These are phyloP conservation scores for Cuniculus paca DNA, from an alignment of 2,797 vertebrate genomes.

Conservation along the genomic window DNA sequence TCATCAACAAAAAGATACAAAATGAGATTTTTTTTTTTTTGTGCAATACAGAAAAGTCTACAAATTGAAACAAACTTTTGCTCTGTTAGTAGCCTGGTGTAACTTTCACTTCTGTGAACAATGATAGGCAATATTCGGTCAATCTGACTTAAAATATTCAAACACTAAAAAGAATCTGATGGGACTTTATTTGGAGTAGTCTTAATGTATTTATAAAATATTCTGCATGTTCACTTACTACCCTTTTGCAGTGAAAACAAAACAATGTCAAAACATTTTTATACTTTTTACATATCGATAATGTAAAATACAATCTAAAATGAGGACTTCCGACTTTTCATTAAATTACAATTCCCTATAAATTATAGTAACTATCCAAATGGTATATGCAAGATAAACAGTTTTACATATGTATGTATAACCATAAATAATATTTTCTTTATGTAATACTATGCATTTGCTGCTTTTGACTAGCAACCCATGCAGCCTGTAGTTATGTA, in stretches of 20 bases:
- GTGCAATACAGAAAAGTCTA: conserved; percentile 29
- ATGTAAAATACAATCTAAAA: conserved; percentile 52
- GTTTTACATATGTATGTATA: background rate
- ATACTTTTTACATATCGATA: background rate
- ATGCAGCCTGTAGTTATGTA: background rate
- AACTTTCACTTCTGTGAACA: conserved; percentile 54
- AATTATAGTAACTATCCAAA: conserved; percentile 38
- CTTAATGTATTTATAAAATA: conserved; percentile 20
- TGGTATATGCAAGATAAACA: conserved; percentile 13
- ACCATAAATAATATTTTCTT: background rate
- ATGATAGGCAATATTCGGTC: background rate
- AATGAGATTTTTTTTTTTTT: background rate
- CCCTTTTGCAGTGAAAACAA: conserved; percentile 47
- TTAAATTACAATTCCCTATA: conserved; percentile 33
- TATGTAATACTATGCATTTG: background rate
- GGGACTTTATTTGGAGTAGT: background rate
- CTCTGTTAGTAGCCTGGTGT: background rate
- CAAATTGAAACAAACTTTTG: conserved; percentile 33
- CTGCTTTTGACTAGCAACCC: conserved; percentile 51
- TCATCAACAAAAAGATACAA: conserved; percentile 35
- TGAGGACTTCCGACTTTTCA: background rate
- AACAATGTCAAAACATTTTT: conserved; percentile 39
- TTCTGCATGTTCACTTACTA: background rate
- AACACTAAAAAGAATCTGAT: conserved; percentile 19
- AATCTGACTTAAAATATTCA: conserved; percentile 1